Percentiles rank a stretch among this genome's conserved stretches.
phyloP scores from a whole-genome alignment of 2,888 invertebrate species.

The Eremobia ochroleuca region DNA sequence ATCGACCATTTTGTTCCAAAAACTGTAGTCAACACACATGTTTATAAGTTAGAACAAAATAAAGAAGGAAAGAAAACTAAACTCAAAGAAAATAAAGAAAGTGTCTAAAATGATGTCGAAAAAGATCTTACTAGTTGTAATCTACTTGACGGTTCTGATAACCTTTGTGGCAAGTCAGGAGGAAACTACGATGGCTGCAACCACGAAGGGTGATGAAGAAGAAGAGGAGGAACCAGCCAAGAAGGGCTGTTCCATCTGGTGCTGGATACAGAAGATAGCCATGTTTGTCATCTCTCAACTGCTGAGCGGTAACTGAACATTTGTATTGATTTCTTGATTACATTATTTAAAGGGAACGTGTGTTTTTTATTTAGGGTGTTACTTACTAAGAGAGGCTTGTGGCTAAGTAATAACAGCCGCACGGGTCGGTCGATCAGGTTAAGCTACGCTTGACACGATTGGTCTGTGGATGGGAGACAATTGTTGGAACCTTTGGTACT shows the following conservation, averaged over 20 bases:
- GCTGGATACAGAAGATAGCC: conserved; percentile 89
- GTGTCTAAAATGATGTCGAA: conserved; percentile 66
- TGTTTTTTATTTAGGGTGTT: not conserved
- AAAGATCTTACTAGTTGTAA: conserved; percentile 69
- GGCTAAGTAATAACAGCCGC: not conserved
- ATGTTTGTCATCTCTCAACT: conserved; percentile 89
- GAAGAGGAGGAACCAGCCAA: conserved; percentile 84
- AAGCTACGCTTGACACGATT: not conserved
- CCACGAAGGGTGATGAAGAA: conserved; percentile 80
- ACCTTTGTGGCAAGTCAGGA: conserved; percentile 81
- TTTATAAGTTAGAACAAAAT: conserved; percentile 24
- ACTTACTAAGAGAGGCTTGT: not conserved
- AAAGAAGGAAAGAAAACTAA: conserved; percentile 11
- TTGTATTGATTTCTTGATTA: conserved; percentile 42
- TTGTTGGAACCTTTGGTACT: too few relatives aligned
- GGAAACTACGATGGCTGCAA: conserved; percentile 77
- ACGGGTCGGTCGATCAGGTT: not conserved
- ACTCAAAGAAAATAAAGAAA: conserved; percentile 2
- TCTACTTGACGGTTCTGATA: conserved; percentile 72
- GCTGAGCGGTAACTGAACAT: conserved; percentile 78
- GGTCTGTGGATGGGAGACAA: not conserved
- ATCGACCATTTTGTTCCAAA: conserved; percentile 44
- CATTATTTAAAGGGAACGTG: conserved; percentile 26
- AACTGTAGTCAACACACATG: conserved; percentile 25
- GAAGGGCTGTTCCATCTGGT: conserved; percentile 88